These are phyloP conservation scores for Mythimna pallens DNA, from an alignment of 2,888 invertebrate genomes.

Conservation along the genomic window DNA sequence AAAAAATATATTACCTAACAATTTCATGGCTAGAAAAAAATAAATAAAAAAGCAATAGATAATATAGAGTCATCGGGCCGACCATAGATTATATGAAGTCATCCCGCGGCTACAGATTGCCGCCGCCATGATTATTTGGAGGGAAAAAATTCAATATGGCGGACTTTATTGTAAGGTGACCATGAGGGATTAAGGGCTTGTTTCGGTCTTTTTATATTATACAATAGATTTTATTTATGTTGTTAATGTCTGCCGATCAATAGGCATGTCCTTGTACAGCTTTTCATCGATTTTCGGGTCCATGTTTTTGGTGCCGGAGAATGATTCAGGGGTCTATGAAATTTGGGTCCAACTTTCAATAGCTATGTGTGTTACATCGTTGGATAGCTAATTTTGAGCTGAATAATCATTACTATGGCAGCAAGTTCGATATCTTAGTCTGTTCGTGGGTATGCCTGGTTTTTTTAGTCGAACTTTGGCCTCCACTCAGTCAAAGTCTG, in stretches of 20 bases:
- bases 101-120: slow-evolving; percentile 83
- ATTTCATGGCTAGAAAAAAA: slow-evolving; percentile 68
- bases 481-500: no score
- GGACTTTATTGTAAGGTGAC: slow-evolving; percentile 72
- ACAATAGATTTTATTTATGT: slow-evolving; percentile 3
- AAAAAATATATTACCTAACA: slow-evolving; percentile 67
- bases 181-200: slow-evolving; percentile 48
- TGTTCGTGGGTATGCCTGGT: no score
- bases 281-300: background rate
- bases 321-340: no score
- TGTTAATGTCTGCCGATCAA: background rate
- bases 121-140: slow-evolving; percentile 80
- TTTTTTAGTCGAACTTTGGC: no score
- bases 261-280: background rate
- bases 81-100: slow-evolving; percentile 88
- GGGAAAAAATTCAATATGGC: slow-evolving; percentile 84
- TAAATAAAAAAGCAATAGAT: slow-evolving; percentile 82
- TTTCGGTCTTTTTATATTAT: slow-evolving; percentile 18
- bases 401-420: no score
- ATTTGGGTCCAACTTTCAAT: no score
- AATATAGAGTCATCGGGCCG: slow-evolving; percentile 86
- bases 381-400: no score
- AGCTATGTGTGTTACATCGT: no score
- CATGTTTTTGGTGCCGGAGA: no score
- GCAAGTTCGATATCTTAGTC: no score